Evolutionary conservation across 2,888 invertebrate species (phyloP), one percentile per base, ranked within the genome.

Genomic region (Spodoptera exigua): DNA sequence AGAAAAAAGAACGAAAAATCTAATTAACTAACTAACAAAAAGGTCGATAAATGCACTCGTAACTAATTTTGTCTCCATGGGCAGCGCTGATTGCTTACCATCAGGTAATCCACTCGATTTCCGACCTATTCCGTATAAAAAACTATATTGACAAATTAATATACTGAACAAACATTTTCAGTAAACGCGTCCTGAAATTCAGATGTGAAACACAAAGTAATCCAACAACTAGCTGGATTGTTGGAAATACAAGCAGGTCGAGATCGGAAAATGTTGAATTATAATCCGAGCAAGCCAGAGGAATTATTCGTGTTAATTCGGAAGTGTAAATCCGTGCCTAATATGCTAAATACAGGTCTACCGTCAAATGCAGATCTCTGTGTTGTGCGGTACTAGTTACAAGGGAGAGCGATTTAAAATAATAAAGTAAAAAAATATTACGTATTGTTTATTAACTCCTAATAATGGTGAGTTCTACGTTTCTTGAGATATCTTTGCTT

Each of bases 321-420:
- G 81, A 82, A 84, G 83, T 87, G 85, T 84, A 84, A 84, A 85
- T 86, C 85, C 83, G 83, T 81, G 76, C 76, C 82, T 82, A 86
- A 88, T 90, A 90, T 90, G 90, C 85, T 89, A 90, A 91, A 87
- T 86, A 87, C 85, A 82, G 82, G 83, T 83, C 81, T 83, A 79
- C 81, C 87, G 89, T 90, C 91, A 87, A 83, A 85, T 82, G 84
- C 91, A 91, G 89, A 86, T 82, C 82, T 78, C 71, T 70, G 58
- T 52, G 43, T 10, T 39, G 60, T 37, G 21, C 70, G 85, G 81
- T 44, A 0, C 52, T 83, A 83, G 76, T 46, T 17, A 69, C 0
- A 32, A 60, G 75, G 55, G 65, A 10, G 0, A 21, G 13, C 3
- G 5, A 11, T 3, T 13, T 0, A 37, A 11, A 37, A 37, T 10